Conservation (phyloP, 2,797 vertebrate species). For the Brachyalestes nurse region DNA sequence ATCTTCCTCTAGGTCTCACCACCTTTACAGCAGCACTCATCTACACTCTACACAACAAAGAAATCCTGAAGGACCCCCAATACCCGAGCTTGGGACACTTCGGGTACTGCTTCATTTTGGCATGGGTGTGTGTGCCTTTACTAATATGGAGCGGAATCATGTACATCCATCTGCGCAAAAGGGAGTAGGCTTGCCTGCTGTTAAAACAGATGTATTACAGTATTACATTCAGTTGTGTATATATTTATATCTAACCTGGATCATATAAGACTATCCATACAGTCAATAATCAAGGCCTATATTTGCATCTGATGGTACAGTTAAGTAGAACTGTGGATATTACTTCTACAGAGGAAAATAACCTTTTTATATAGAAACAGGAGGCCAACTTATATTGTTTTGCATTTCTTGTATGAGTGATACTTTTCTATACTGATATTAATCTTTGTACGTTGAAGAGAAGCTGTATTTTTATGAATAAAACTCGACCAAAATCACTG, state of each 20-base stretch:
- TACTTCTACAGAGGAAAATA: background rate
- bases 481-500: slow-evolving; percentile 6
- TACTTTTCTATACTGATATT: slow-evolving; percentile 9
- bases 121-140: slow-evolving; percentile 86
- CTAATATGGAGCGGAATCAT: slow-evolving; percentile 82
- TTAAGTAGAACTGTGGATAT: background rate
- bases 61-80: slow-evolving; percentile 75
- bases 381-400: background rate
- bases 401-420: background rate
- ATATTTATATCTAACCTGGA: background rate
- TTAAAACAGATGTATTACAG: background rate
- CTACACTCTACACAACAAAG: slow-evolving; percentile 82
- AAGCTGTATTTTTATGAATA: slow-evolving; percentile 48
- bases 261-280: background rate
- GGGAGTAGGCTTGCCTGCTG: slow-evolving; percentile 66
- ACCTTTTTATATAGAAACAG: background rate
- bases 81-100: slow-evolving; percentile 77
- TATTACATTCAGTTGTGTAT: background rate
- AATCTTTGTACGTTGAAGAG: background rate
- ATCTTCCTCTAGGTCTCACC: slow-evolving; percentile 74
- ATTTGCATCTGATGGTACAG: background rate
- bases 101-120: slow-evolving; percentile 86
- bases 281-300: background rate
- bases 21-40: slow-evolving; percentile 85
- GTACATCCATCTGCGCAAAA: slow-evolving; percentile 89